Conservation (phyloP, 2,113 vertebrate species). For the Columba livia region DNA sequence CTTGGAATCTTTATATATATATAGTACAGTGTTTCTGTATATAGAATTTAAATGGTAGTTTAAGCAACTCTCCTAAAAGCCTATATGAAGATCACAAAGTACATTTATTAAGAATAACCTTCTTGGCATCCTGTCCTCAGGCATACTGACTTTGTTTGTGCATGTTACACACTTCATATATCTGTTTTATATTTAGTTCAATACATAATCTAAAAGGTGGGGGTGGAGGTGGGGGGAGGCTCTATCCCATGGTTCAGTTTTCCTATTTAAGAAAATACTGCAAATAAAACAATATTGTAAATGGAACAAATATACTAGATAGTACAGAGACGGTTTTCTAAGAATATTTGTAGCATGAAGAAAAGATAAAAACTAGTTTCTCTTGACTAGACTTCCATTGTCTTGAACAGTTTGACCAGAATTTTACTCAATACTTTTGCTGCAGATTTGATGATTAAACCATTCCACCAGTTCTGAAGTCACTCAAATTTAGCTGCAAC, state of each 20-base stretch:
- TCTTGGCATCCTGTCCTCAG: background rate
- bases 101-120: background rate
- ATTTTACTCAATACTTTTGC: background rate
- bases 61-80: background rate
- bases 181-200: background rate
- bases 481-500: background rate
- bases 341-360: background rate
- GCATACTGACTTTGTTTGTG: background rate
- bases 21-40: background rate
- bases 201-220: background rate
- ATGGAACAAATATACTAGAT: background rate
- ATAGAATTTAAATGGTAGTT: background rate
- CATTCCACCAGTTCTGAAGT: background rate
- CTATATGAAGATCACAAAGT: background rate
- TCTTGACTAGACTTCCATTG: background rate
- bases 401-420: background rate
- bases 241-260: background rate
- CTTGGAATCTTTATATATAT: background rate
- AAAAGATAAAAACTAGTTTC: background rate
- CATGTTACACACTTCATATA: background rate
- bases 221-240: too few species aligned
- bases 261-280: background rate
- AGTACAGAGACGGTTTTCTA: background rate
- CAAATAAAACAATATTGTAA: background rate
- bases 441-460: background rate